A percentile compares a stretch with the other conserved stretches of the same genome.
Evolutionary conservation across 2,888 invertebrate genomes (phyloP).

Genomic region (Subacronicta megacephala): DNA sequence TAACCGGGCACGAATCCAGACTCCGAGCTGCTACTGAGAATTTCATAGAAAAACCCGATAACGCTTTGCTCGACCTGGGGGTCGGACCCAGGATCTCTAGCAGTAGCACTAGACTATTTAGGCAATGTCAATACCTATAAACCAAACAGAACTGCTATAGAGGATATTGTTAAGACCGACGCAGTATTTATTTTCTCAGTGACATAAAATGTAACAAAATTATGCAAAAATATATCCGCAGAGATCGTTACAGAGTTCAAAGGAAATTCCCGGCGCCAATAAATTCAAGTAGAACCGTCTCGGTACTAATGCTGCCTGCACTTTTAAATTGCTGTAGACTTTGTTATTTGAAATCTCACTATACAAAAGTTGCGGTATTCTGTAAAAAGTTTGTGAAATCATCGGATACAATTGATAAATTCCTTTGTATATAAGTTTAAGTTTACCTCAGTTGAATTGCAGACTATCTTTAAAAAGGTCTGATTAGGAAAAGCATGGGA

Average conservation of each 20-base stretch:
- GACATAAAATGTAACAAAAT: conserved; percentile 60
- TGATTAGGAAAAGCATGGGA: too few species aligned
- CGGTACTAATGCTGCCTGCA: conserved; percentile 55
- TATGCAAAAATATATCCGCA: conserved; percentile 64
- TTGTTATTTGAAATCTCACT: conserved; percentile 41
- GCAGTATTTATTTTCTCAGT: conserved; percentile 27
- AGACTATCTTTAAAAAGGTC: too few species aligned
- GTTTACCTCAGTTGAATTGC: too few species aligned
- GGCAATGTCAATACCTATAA: too few species aligned
- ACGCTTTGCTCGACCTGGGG: too few species aligned
- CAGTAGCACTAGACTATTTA: too few species aligned
- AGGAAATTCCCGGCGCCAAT: conserved; percentile 69
- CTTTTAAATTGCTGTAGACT: conserved; percentile 53
- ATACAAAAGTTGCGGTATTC: not conserved
- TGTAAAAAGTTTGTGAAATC: not conserved
- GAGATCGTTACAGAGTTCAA: conserved; percentile 72
- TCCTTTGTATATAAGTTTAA: too few species aligned
- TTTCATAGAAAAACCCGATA: too few species aligned
- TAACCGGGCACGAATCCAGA: too few species aligned
- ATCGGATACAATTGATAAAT: too few species aligned
- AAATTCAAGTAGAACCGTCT: conserved; percentile 66
- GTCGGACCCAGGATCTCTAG: too few species aligned
- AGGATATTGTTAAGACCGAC: not conserved
- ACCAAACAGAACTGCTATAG: not conserved
- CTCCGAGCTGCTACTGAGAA: too few species aligned